Conservation (phyloP, 2,113 vertebrate species). For the Hyperopisus bebe region DNA sequence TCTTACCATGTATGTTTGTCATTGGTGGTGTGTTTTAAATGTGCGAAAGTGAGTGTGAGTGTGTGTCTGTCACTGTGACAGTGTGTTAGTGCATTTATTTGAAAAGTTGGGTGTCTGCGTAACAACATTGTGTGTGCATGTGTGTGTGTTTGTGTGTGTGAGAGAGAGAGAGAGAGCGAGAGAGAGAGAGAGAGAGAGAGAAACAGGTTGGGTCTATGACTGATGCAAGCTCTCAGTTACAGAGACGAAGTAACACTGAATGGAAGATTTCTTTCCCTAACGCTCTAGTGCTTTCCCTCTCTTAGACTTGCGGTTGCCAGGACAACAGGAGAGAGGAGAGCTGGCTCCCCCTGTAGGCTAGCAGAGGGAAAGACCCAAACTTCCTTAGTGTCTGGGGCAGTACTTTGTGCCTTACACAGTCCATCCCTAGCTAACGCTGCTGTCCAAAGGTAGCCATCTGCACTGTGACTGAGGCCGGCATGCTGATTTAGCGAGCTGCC, state of each 20-base stretch:
- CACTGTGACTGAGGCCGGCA: background rate
- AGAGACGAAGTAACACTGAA: constrained; percentile 8
- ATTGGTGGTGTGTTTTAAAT: background rate
- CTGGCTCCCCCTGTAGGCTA: background rate
- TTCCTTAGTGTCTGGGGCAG: background rate
- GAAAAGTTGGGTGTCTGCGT: background rate
- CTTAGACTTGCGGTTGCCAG: constrained; percentile 11
- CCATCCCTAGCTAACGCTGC: background rate
- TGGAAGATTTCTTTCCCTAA: constrained; percentile 6
- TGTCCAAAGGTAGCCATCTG: no score
- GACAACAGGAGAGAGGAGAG: constrained; percentile 13
- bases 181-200: no score
- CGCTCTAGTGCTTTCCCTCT: background rate
- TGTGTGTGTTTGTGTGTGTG: background rate
- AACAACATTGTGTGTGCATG: background rate
- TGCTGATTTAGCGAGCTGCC: background rate
- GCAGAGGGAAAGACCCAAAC: background rate
- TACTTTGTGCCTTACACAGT: background rate
- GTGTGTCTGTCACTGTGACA: background rate
- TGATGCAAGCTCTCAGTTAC: constrained; percentile 1
- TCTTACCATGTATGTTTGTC: background rate
- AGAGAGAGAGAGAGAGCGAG: background rate
- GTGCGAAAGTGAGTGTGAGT: background rate
- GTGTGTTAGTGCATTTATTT: background rate
- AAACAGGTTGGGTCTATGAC: background rate